A percentile compares a stretch with the other conserved stretches of the same genome.
phyloP scores from a whole-genome alignment of 2,888 invertebrate species.

The Biston betularia region DNA sequence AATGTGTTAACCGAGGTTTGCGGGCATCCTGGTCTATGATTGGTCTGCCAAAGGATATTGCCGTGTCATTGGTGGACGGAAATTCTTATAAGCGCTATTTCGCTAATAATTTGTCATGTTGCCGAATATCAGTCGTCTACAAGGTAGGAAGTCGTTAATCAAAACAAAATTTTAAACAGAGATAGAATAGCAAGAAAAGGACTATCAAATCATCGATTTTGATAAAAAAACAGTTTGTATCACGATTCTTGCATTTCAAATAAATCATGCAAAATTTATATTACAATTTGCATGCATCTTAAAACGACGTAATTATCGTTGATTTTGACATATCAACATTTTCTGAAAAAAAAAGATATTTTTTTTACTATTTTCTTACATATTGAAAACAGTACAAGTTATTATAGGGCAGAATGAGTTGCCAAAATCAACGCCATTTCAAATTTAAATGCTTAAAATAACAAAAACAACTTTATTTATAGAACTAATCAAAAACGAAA shows the following conservation, averaged over 20 bases:
- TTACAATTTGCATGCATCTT: background rate
- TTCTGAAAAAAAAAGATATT: too few species aligned
- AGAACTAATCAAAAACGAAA: slow-evolving; percentile 28
- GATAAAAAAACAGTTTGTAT: slow-evolving; percentile 38
- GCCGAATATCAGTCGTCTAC: background rate
- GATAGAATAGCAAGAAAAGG: slow-evolving; percentile 58
- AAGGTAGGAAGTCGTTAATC: background rate
- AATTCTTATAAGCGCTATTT: background rate
- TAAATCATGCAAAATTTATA: slow-evolving; percentile 1
- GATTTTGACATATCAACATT: background rate
- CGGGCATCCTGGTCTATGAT: background rate
- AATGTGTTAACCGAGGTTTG: background rate
- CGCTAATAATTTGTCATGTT: background rate
- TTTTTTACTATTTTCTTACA: background rate
- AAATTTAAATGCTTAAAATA: background rate
- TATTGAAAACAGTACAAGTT: background rate
- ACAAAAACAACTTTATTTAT: slow-evolving; percentile 27
- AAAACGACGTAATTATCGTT: background rate
- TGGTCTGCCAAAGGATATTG: background rate
- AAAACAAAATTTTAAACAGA: background rate
- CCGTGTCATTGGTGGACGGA: background rate
- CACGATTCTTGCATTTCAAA: slow-evolving; percentile 30
- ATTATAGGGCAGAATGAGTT: background rate
- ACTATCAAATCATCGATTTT: slow-evolving; percentile 67
- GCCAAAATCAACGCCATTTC: background rate